phyloP scores from a whole-genome alignment of 1,140 invertebrate genomes.

The Pararge aegeria region DNA sequence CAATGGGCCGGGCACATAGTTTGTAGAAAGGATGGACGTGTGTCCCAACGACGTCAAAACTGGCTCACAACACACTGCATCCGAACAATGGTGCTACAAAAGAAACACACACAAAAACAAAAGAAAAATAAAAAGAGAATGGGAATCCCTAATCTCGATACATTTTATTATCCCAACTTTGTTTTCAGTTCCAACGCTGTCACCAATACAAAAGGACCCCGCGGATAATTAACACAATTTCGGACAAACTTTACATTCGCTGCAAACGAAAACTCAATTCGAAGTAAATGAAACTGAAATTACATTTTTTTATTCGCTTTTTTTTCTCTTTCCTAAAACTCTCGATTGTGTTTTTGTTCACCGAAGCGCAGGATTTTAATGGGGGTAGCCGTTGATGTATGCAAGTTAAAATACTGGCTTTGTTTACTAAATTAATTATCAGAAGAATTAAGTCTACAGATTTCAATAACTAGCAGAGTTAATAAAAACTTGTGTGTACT shows the following conservation, averaged over 20 bases:
- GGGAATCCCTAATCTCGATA: not conserved
- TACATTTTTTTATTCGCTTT: constrained; percentile 8
- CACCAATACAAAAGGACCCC: constrained; percentile 5
- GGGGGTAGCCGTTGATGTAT: not conserved
- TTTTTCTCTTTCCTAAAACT: constrained; percentile 2
- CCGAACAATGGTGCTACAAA: not conserved
- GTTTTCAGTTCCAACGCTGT: constrained; percentile 1
- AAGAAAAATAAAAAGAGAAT: not conserved
- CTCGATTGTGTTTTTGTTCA: constrained; percentile 9
- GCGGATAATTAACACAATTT: constrained; percentile 16
- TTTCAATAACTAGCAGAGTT: not conserved
- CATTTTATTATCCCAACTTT: constrained; percentile 2
- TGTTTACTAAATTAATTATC: not conserved
- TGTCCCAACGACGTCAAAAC: too few relatives aligned
- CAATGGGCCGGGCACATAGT: too few relatives aligned
- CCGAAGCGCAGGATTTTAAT: constrained; percentile 9
- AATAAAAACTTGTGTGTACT: too few relatives aligned
- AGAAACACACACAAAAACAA: not conserved
- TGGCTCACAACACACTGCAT: not conserved
- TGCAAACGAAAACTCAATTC: constrained; percentile 11
- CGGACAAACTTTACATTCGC: constrained; percentile 5
- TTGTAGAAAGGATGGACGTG: too few relatives aligned
- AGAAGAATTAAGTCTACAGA: not conserved
- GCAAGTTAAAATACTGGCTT: not conserved
- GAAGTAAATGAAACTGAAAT: constrained; percentile 12